Evolutionary conservation across 2,797 vertebrate genomes (phyloP).

Genomic region (Buceros bicornis): DNA sequence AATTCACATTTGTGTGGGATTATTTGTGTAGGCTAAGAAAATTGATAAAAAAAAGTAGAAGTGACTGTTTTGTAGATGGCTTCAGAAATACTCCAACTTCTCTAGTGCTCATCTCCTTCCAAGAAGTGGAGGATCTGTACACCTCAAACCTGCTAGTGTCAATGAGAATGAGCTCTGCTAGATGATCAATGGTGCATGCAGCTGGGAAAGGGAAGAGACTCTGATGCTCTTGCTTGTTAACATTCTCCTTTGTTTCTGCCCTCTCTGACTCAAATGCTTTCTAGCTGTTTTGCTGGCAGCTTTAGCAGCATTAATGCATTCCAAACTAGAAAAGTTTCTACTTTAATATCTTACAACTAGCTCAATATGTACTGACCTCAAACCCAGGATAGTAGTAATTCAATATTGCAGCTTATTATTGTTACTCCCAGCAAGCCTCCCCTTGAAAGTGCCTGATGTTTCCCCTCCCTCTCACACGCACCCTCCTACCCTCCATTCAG

Average conservation of each 20-base stretch:
- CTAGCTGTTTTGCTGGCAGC: constrained; percentile 64
- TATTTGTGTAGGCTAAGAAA: constrained; percentile 6
- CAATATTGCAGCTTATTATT: constrained; percentile 66
- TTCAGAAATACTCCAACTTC: neutral
- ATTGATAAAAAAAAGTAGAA: constrained; percentile 18
- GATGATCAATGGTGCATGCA: neutral
- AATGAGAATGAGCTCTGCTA: neutral
- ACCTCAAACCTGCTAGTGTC: neutral
- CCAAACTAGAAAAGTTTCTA: constrained; percentile 65
- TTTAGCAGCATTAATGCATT: constrained; percentile 55
- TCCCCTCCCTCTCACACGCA: neutral
- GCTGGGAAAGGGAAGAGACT: neutral
- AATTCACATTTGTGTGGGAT: neutral
- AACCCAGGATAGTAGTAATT: constrained; percentile 65
- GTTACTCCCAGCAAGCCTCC: constrained; percentile 50
- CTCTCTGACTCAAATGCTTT: constrained; percentile 20
- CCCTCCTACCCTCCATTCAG: constrained; percentile 47
- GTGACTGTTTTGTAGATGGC: neutral
- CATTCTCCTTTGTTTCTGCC: constrained; percentile 45
- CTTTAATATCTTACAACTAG: constrained; percentile 61
- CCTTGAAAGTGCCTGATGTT: constrained; percentile 14
- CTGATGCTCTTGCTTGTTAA: neutral
- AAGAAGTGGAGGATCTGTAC: neutral
- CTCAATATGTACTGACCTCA: constrained; percentile 68
- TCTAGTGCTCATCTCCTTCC: neutral